Evolutionary conservation across 2,888 invertebrate species (phyloP).

Genomic region (Chymomyza procnemis): DNA sequence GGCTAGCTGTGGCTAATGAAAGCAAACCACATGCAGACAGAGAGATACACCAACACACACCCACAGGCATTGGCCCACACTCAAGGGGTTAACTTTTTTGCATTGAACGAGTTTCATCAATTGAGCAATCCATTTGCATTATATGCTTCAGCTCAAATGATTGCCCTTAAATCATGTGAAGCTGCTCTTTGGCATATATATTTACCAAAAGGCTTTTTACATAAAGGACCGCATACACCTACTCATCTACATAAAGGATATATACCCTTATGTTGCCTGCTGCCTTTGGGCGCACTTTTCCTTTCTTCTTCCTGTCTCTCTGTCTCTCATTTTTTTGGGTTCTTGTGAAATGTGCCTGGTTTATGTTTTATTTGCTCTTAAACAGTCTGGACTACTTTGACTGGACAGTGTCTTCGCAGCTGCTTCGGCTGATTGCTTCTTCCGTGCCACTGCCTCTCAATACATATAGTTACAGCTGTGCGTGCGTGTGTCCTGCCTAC

Average conservation of each 20-base stretch:
- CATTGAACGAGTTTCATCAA: slow-evolving; percentile 17
- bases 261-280: background rate
- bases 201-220: slow-evolving; percentile 12
- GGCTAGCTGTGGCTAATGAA: slow-evolving; percentile 15
- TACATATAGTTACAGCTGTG: background rate
- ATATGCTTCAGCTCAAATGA: slow-evolving; percentile 10
- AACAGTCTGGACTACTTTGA: slow-evolving; percentile 42
- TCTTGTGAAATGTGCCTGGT: slow-evolving; percentile 29
- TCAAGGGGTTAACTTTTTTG: slow-evolving; percentile 25
- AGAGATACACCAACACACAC: slow-evolving; percentile 22
- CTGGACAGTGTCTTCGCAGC: slow-evolving; percentile 32
- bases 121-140: slow-evolving; percentile 20
- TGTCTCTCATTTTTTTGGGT: slow-evolving; percentile 31
- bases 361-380: slow-evolving; percentile 62
- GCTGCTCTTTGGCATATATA: slow-evolving; percentile 6
- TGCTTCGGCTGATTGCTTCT: slow-evolving; percentile 48
- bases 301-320: background rate
- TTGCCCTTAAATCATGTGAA: slow-evolving; percentile 15
- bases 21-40: background rate
- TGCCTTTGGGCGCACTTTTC: background rate
- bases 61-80: slow-evolving; percentile 47
- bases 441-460: slow-evolving; percentile 49
- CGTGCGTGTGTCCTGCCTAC: background rate
- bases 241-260: slow-evolving; percentile 21
- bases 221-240: slow-evolving; percentile 19